Evolutionary conservation across 1,140 invertebrate species (phyloP), one percentile per base, ranked within the genome.

Genomic region (Cephus cinctus): DNA sequence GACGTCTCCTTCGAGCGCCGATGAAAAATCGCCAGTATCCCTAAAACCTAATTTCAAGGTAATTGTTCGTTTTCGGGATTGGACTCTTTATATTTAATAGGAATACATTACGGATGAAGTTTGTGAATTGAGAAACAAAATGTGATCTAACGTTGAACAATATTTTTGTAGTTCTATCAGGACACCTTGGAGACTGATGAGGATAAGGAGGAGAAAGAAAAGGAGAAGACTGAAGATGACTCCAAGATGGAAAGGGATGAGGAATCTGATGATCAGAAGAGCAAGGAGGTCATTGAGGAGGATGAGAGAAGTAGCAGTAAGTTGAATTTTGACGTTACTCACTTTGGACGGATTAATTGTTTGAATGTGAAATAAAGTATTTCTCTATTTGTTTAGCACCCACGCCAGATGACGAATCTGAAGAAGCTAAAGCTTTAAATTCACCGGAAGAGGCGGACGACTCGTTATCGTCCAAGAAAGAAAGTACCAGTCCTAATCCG

Each of bases 141-240:
- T 8, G 25, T 27, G 25, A 27, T 21, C 19, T 51, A 4, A 38
- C 8, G 2, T n/a, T 39, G 27, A 30, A 39, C 57, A 43, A 41
- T 50, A 50, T 64, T 72, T 42, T 75, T 62, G 11, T 22, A 93
- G 79, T 96, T 96, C 73, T 96, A 96, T 76, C 89, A 94, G 78
- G 92, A 96, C 54, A 96, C 92, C 1, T 71, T 94, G 43, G 87
- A 90, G 61, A 84, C 83, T 15, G 81, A 85, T 57, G 78, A 86
- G 63, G 73, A 75, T 23, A 78, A 76, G 32, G 71, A 72, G 16
- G 39, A 42, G 50, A 67, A 50, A 36, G 5, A 54, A 9, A 42
- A 42, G 42, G 60, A 53, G 45, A 30, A 5, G 4, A 67, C 45
- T n/a, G 22, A 45, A 2, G 51, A 57, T 0, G 30, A 52, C 4